A percentile compares a stretch with the other conserved stretches of the same genome.
Conservation (phyloP, 2,113 vertebrate species). For the Phainopepla nitens region DNA sequence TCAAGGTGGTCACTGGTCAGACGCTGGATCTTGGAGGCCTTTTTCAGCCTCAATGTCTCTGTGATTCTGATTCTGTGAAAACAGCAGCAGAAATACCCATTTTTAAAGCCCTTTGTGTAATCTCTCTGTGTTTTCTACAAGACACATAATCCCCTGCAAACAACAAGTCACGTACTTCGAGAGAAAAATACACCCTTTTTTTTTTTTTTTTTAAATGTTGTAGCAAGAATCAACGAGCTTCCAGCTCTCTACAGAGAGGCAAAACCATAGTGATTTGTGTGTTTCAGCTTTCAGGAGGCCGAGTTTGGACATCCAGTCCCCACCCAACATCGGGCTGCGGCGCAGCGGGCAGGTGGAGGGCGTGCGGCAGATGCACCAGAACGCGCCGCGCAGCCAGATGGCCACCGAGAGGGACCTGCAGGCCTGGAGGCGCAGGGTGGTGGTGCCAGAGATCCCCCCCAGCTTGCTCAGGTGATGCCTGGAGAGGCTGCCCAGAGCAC, state of each 20-base stretch:
- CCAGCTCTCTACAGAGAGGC: accelerated
- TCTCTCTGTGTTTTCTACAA: neutral
- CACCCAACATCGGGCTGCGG: slow-evolving; percentile 90
- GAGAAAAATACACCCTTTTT: accelerated
- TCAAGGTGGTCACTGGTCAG: neutral
- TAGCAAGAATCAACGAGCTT: neutral
- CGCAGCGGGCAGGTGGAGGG: slow-evolving; percentile 96
- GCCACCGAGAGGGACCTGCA: slow-evolving; percentile 92
- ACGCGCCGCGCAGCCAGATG: slow-evolving; percentile 92
- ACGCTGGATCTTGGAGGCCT: neutral
- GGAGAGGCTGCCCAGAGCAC: neutral
- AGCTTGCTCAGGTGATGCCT: slow-evolving; percentile 78
- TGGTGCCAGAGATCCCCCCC: slow-evolving; percentile 86
- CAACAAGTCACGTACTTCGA: accelerated
- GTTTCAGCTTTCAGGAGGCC: slow-evolving; percentile 82
- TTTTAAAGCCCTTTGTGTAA: neutral
- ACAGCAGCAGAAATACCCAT: neutral
- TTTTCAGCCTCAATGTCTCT: neutral
- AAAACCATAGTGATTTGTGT: accelerated
- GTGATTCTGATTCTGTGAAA: neutral
- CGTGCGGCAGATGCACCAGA: slow-evolving; percentile 95
- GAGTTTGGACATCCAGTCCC: slow-evolving; percentile 86
- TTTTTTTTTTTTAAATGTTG: neutral
- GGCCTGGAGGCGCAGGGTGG: slow-evolving; percentile 91
- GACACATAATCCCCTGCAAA: neutral